These are phyloP conservation scores for Dinoponera quadriceps DNA, from an alignment of 1,140 invertebrate genomes.

Conservation along the genomic window DNA sequence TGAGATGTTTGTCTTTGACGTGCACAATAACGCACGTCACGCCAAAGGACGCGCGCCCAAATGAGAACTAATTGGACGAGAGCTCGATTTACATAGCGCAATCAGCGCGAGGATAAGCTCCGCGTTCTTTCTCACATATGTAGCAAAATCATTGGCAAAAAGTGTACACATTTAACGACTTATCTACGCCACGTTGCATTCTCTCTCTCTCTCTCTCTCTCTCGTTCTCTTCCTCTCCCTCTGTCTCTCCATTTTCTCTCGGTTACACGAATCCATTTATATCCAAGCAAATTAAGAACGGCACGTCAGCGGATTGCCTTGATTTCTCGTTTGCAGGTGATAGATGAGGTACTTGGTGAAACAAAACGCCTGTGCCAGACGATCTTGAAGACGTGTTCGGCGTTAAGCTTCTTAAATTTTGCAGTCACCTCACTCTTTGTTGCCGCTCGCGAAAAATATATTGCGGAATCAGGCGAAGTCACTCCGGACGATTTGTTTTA, in stretches of 20 bases:
- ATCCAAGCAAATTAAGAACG: constrained; percentile 19
- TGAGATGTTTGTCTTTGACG: constrained; percentile 4
- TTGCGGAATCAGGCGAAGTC: background rate
- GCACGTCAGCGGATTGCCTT: constrained; percentile 22
- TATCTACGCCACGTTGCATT: constrained; percentile 1
- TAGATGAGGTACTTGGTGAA: constrained; percentile 29
- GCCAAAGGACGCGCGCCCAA: constrained; percentile 18
- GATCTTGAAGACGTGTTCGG: background rate
- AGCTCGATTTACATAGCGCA: constrained; percentile 31
- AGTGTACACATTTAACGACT: constrained; percentile 13
- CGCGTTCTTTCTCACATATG: background rate
- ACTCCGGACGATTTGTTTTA: background rate
- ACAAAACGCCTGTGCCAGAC: constrained; percentile 1
- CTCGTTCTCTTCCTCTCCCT: too few relatives aligned
- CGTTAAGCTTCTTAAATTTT: constrained; percentile 22
- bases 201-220: too few relatives aligned
- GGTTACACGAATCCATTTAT: constrained; percentile 31
- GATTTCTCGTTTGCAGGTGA: constrained; percentile 39
- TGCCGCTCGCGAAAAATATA: background rate
- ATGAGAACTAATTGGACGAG: constrained; percentile 45
- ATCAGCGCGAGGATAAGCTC: constrained; percentile 17
- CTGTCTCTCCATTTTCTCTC: background rate
- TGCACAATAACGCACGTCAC: constrained; percentile 21
- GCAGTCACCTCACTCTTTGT: background rate
- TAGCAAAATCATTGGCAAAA: constrained; percentile 5